Evolutionary conservation across 2,797 vertebrate species (phyloP).

Genomic region (Buphagus erythrorhynchus): DNA sequence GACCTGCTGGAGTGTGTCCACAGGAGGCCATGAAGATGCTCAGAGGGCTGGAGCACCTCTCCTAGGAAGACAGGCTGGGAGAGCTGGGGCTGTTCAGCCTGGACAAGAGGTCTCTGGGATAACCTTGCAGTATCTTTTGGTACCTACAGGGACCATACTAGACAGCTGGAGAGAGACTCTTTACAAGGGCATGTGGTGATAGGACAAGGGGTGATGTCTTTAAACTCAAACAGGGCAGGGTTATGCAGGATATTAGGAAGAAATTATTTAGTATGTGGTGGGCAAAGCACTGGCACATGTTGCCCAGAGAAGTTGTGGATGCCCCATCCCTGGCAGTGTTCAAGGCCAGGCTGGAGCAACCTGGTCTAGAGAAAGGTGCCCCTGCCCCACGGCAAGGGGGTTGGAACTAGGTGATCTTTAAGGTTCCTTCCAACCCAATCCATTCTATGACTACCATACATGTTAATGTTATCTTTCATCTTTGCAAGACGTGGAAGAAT

Average conservation of each 20-base stretch:
- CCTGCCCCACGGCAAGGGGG: accelerated
- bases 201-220: not conserved
- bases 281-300: accelerated
- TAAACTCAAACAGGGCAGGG: not conserved
- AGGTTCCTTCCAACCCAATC: not conserved
- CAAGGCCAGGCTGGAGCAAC: not conserved
- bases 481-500: not conserved
- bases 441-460: not conserved
- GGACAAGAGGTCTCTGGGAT: not conserved
- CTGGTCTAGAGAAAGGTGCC: not conserved
- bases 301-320: not conserved
- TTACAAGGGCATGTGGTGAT: too few relatives aligned
- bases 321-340: accelerated
- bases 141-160: not conserved
- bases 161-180: not conserved
- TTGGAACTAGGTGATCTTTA: not conserved
- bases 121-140: not conserved
- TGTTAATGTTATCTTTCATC: not conserved
- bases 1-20: not conserved
- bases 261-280: not conserved
- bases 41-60: not conserved
- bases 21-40: not conserved
- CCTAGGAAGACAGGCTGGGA: not conserved
- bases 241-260: not conserved
- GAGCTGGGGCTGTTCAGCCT: not conserved